Percentiles rank a stretch among this genome's conserved stretches.
phyloP scores from a whole-genome alignment of 2,113 vertebrate genomes.

The Tetrax tetrax region DNA sequence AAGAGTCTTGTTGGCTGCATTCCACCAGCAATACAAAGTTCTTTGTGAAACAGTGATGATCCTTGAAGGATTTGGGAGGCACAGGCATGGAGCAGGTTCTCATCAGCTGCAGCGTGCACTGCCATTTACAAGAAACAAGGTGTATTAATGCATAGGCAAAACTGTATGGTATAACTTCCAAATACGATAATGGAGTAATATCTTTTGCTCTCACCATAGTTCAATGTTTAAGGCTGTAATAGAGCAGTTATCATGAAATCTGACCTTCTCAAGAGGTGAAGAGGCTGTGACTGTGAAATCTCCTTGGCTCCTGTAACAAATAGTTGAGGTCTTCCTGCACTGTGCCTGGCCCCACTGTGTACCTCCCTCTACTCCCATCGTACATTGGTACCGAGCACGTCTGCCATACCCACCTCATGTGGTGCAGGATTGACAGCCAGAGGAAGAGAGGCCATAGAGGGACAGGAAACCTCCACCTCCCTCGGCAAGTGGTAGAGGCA shows the following conservation, averaged over 20 bases:
- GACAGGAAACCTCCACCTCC: background rate
- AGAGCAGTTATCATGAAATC: accelerated
- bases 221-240: background rate
- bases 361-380: background rate
- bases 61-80: background rate
- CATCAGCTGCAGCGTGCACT: background rate
- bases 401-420: background rate
- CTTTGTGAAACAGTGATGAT: background rate
- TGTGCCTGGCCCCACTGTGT: background rate
- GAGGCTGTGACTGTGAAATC: background rate
- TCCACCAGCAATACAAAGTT: background rate
- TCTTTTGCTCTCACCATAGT: background rate
- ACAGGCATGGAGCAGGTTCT: background rate
- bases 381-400: background rate
- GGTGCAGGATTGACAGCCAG: background rate
- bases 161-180: background rate
- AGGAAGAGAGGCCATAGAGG: background rate
- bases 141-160: background rate
- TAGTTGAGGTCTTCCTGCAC: background rate
- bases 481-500: background rate
- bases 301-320: background rate
- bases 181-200: background rate
- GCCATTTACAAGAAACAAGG: background rate
- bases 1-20: background rate
- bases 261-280: background rate